These are phyloP conservation scores for Eulithis testata DNA, from an alignment of 2,888 invertebrate genomes.

Conservation along the genomic window DNA sequence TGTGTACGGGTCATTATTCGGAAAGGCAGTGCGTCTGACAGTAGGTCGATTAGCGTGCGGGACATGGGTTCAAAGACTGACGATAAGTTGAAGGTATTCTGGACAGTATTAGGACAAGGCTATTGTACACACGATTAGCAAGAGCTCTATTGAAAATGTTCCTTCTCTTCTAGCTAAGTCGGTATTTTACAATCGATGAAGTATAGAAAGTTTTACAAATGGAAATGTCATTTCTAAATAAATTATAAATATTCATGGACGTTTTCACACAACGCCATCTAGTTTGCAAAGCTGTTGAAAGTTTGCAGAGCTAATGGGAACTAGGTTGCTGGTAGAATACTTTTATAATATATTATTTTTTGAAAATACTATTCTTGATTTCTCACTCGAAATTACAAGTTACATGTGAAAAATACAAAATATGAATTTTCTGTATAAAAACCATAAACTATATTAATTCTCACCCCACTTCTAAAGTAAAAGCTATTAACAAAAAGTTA, in stretches of 20 bases:
- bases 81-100: constrained; percentile 48
- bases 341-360: not conserved
- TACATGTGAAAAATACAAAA: too few species aligned
- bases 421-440: constrained; percentile 1
- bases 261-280: too few species aligned
- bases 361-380: not conserved
- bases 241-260: too few species aligned
- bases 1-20: constrained; percentile 58
- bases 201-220: too few species aligned
- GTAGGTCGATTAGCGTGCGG: constrained; percentile 73
- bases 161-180: not conserved
- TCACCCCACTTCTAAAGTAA: constrained; percentile 25
- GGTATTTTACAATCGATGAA: not conserved
- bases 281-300: too few species aligned
- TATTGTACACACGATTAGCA: constrained; percentile 32
- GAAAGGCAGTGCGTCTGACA: constrained; percentile 72
- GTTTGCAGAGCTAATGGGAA: too few species aligned
- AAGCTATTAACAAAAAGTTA: constrained; percentile 33
- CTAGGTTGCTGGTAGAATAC: too few species aligned
- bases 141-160: constrained; percentile 11
- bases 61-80: constrained; percentile 67
- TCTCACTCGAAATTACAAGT: too few species aligned
- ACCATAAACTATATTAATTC: constrained; percentile 15
- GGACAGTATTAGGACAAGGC: constrained; percentile 32
- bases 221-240: too few species aligned